Percentiles rank a stretch among this genome's conserved stretches.
Evolutionary conservation across 2,797 vertebrate genomes (phyloP).

Genomic region (Hoplostethus atlanticus): DNA sequence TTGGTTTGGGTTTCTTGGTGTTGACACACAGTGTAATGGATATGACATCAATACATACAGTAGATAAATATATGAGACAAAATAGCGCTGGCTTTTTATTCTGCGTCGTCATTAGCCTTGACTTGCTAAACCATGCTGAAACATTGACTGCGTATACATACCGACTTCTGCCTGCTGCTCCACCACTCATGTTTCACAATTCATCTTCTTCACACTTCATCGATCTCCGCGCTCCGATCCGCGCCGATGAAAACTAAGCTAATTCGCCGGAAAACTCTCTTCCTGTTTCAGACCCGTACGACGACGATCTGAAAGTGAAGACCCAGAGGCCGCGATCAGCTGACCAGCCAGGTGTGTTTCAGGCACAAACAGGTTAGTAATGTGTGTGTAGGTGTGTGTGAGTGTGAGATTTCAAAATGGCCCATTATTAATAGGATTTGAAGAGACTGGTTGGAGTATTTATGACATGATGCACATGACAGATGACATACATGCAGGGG

Average conservation of each 20-base stretch:
- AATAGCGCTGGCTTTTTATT: neutral
- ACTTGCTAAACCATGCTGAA: neutral
- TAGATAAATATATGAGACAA: neutral
- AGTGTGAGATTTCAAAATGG: slow-evolving; percentile 2
- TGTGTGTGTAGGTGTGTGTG: slow-evolving; percentile 24
- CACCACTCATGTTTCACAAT: too few species aligned
- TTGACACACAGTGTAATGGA: too few species aligned
- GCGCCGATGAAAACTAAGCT: neutral
- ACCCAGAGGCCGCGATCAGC: slow-evolving; percentile 97
- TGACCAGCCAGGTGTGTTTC: slow-evolving; percentile 96
- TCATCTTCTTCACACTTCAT: too few species aligned
- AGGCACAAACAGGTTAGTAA: slow-evolving; percentile 97
- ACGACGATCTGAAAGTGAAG: slow-evolving; percentile 97
- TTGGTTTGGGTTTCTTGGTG: too few species aligned
- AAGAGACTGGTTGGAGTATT: slow-evolving; percentile 43
- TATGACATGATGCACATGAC: slow-evolving; percentile 39
- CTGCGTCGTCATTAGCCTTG: neutral
- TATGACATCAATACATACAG: neutral
- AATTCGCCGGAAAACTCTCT: neutral
- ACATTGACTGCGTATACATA: too few species aligned
- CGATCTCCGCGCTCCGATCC: too few species aligned
- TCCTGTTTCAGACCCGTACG: slow-evolving; percentile 89
- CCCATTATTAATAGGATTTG: slow-evolving; percentile 42
- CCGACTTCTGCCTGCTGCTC: too few species aligned
- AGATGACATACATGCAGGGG: slow-evolving; percentile 22